phyloP scores from a whole-genome alignment of 1,140 invertebrate genomes.

The Belonocnema kinseyi region DNA sequence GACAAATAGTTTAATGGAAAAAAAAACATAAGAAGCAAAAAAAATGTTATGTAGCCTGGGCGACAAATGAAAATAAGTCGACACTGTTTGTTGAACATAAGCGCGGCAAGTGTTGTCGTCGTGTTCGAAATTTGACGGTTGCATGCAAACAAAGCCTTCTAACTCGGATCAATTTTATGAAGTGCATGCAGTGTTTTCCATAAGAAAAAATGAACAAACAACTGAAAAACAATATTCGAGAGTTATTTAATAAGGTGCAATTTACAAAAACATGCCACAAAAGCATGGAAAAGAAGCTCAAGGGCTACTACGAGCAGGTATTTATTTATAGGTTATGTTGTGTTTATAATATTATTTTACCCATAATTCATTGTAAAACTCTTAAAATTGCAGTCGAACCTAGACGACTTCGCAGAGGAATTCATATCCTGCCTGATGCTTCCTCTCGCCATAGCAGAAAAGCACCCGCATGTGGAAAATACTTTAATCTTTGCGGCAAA shows the following conservation, averaged over 20 bases:
- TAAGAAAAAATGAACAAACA: conserved; percentile 38
- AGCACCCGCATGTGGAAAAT: conserved; percentile 73
- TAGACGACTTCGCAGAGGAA: conserved; percentile 53
- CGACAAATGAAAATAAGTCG: too few species aligned
- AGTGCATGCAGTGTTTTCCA: too few species aligned
- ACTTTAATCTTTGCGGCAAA: conserved; percentile 77
- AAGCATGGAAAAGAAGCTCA: conserved; percentile 78
- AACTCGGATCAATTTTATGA: too few species aligned
- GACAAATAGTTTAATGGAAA: too few species aligned
- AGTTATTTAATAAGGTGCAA: conserved; percentile 79
- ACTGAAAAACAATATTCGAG: conserved; percentile 41
- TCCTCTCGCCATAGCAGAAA: conserved; percentile 60
- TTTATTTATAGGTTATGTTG: conserved; percentile 33
- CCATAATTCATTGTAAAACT: background rate
- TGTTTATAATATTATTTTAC: background rate
- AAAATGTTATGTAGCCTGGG: too few species aligned
- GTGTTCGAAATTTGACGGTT: too few species aligned
- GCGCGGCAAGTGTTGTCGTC: too few species aligned
- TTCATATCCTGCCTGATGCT: conserved; percentile 61
- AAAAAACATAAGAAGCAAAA: too few species aligned
- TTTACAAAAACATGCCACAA: conserved; percentile 79
- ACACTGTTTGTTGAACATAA: too few species aligned
- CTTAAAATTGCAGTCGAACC: conserved; percentile 52
- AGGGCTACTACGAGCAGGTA: conserved; percentile 77
- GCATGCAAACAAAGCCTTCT: too few species aligned